Percentiles rank a stretch among this genome's conserved stretches.
phyloP scores from a whole-genome alignment of 2,888 invertebrate species.

The Philonicus albiceps region DNA sequence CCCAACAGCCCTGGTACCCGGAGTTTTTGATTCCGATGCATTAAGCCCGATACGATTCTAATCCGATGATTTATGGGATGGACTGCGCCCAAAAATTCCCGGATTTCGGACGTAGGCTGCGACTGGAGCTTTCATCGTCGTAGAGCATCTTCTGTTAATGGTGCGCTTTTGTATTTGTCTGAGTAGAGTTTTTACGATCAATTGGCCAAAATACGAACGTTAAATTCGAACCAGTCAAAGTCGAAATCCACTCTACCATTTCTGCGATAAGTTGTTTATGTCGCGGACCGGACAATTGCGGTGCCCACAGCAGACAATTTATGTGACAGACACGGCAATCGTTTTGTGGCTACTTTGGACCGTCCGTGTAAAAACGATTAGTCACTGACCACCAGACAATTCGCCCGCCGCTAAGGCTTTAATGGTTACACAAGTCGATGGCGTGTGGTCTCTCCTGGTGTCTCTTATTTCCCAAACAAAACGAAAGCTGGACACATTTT shows the following conservation, averaged over 20 bases:
- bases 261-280: slow-evolving; percentile 44
- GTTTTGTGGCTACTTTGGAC: slow-evolving; percentile 38
- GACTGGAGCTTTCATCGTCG: background rate
- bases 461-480: background rate
- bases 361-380: slow-evolving; percentile 45
- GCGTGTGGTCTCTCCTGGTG: slow-evolving; percentile 20
- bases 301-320: slow-evolving; percentile 46
- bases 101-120: background rate
- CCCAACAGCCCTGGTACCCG: background rate
- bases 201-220: slow-evolving; percentile 7
- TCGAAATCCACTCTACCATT: background rate
- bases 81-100: slow-evolving; percentile 11
- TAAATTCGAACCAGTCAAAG: background rate
- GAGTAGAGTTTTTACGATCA: background rate
- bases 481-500: background rate
- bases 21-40: background rate
- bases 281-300: slow-evolving; percentile 34
- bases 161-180: background rate
- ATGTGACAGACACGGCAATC: slow-evolving; percentile 44
- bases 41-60: slow-evolving; percentile 20
- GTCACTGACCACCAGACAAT: slow-evolving; percentile 26
- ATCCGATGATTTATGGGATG: slow-evolving; percentile 23
- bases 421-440: background rate
- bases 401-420: background rate
- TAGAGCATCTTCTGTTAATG: background rate